phyloP scores from a whole-genome alignment of 2,797 vertebrate species.

The Oreortyx pictus region DNA sequence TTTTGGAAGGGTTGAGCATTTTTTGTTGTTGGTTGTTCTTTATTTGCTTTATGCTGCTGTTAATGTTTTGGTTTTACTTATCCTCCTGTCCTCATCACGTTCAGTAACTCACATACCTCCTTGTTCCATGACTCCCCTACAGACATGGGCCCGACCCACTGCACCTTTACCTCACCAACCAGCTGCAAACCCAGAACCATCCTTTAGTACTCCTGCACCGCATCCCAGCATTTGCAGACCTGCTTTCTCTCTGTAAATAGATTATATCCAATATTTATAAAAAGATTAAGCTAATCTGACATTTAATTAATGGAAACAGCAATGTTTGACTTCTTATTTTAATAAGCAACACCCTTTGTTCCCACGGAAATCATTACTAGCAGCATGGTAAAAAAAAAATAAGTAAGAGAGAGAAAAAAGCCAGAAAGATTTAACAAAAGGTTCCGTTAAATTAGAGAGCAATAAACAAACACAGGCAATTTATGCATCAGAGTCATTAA shows the following conservation, averaged over 20 bases:
- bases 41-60: no score
- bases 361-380: slow-evolving; percentile 55
- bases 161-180: background rate
- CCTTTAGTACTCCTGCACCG: background rate
- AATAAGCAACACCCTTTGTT: slow-evolving; percentile 63
- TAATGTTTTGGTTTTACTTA: background rate
- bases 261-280: slow-evolving; percentile 72
- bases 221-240: background rate
- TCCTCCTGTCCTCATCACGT: rapidly evolving
- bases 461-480: slow-evolving; percentile 78
- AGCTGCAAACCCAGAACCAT: background rate
- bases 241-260: slow-evolving; percentile 50
- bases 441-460: slow-evolving; percentile 76
- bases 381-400: background rate
- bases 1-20: background rate
- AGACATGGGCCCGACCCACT: background rate
- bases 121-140: background rate
- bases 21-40: background rate
- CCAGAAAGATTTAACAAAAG: slow-evolving; percentile 70
- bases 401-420: background rate
- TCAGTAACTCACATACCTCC: background rate
- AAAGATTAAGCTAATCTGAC: slow-evolving; percentile 72
- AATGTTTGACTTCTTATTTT: slow-evolving; percentile 70
- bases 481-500: slow-evolving; percentile 71
- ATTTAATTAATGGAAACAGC: slow-evolving; percentile 69